These are phyloP conservation scores for Meleagris gallopavo DNA, from an alignment of 2,113 vertebrate genomes.

Conservation along the genomic window DNA sequence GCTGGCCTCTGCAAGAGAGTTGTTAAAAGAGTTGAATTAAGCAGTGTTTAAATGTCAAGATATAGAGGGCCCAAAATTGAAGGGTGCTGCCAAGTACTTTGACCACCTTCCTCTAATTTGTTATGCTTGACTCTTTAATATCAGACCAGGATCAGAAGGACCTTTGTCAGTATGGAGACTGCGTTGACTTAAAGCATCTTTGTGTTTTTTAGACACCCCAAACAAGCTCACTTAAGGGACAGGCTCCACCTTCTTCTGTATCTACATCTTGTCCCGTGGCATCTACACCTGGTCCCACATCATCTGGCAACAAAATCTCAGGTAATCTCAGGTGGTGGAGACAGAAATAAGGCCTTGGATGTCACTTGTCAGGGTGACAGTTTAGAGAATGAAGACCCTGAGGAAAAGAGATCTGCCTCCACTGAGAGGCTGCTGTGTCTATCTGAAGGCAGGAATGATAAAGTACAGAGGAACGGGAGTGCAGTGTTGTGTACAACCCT, in stretches of 20 bases:
- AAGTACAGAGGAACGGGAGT: background rate
- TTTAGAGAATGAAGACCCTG: background rate
- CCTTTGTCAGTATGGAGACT: background rate
- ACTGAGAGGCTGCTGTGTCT: background rate
- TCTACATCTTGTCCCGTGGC: background rate
- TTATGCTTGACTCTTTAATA: background rate
- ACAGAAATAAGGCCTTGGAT: background rate
- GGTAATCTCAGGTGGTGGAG: constrained; percentile 51
- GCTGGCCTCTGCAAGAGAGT: background rate
- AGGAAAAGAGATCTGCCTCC: background rate
- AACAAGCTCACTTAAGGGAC: constrained; percentile 56
- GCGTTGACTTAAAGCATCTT: background rate
- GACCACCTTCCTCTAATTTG: background rate
- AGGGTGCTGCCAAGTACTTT: background rate
- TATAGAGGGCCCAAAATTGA: background rate
- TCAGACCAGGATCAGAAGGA: background rate
- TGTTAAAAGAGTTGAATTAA: background rate
- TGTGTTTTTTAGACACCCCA: constrained; percentile 66
- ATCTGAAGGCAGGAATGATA: background rate
- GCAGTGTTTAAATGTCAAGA: background rate
- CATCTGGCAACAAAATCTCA: constrained; percentile 65
- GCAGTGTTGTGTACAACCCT: background rate
- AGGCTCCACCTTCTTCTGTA: constrained; percentile 28
- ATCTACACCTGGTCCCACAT: constrained; percentile 7
- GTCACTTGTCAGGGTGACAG: background rate